These are phyloP conservation scores for Lemur catta DNA, from an alignment of 2,797 vertebrate genomes.

Conservation along the genomic window DNA sequence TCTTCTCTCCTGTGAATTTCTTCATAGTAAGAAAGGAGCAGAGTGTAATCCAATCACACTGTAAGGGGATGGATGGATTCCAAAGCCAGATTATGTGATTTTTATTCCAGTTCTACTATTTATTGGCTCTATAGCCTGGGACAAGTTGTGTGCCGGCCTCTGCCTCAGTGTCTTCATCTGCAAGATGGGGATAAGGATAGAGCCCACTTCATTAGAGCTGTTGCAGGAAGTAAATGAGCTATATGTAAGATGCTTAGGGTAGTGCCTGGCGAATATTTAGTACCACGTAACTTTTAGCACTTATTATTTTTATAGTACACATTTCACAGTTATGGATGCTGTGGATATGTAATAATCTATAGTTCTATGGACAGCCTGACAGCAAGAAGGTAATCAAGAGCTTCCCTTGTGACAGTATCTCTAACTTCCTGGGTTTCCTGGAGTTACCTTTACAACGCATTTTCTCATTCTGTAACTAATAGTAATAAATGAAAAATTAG, in stretches of 20 bases:
- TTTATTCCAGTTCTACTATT: background rate
- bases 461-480: background rate
- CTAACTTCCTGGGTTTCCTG: background rate
- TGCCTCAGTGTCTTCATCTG: background rate
- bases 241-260: background rate
- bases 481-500: background rate
- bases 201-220: background rate
- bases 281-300: background rate
- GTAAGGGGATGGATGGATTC: background rate
- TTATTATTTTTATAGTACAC: background rate
- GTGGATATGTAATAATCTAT: background rate
- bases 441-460: background rate
- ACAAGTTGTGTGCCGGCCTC: background rate
- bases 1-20: background rate
- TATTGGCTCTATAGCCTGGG: background rate
- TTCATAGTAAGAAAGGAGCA: background rate
- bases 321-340: background rate
- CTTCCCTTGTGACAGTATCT: background rate
- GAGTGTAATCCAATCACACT: background rate
- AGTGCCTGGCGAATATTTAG: background rate
- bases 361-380: background rate
- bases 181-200: background rate
- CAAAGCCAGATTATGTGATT: background rate
- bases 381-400: background rate
- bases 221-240: background rate